phyloP scores from a whole-genome alignment of 64 coral and sea anemone genomes.

The Platygyra sinensis region DNA sequence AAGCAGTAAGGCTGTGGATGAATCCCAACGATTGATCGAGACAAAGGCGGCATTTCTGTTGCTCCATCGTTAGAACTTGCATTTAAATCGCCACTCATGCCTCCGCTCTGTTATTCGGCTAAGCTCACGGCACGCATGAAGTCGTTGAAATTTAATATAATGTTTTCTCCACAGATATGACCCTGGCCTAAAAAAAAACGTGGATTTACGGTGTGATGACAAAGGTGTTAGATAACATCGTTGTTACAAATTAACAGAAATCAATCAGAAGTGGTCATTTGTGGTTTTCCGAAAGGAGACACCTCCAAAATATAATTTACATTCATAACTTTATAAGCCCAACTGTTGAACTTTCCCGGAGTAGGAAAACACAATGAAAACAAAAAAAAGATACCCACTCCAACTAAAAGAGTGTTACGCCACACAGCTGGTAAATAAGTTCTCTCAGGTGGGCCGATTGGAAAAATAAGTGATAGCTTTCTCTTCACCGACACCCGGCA shows the following conservation, averaged over 20 bases:
- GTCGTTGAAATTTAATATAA: slow-evolving; percentile 52
- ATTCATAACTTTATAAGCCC: neutral
- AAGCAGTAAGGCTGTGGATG: slow-evolving; percentile 62
- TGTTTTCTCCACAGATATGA: slow-evolving; percentile 11
- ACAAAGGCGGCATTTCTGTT: neutral
- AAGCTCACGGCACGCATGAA: neutral
- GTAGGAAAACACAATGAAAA: neutral
- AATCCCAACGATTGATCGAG: neutral
- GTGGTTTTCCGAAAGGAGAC: neutral
- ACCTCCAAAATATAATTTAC: neutral
- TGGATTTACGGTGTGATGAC: slow-evolving; percentile 7
- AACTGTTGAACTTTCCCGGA: neutral
- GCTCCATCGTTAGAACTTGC: neutral
- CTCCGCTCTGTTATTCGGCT: neutral
- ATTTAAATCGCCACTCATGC: neutral
- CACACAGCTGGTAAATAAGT: neutral
- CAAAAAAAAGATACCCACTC: neutral
- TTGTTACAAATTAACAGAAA: slow-evolving; percentile 54
- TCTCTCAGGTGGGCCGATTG: neutral
- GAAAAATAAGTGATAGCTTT: neutral
- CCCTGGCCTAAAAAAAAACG: neutral
- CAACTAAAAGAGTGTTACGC: neutral
- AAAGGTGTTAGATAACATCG: slow-evolving; percentile 21
- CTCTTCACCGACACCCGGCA: neutral
- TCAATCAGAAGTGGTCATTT: neutral